phyloP scores from a whole-genome alignment of 2,113 vertebrate genomes.

The Percina caprodes region DNA sequence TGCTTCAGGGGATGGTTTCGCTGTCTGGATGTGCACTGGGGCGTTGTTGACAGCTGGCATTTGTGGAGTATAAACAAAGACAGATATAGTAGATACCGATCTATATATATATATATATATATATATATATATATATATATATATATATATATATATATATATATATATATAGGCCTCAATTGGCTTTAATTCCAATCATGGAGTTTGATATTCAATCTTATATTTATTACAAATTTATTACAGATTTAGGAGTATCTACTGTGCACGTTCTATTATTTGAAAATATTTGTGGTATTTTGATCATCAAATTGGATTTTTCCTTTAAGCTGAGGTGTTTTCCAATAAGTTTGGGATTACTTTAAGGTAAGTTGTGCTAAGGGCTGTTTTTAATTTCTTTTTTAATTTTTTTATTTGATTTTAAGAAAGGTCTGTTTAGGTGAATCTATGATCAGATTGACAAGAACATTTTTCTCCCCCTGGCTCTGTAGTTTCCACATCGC shows the following conservation, averaged over 20 bases:
- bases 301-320: neutral
- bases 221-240: neutral
- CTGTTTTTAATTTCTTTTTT: no score
- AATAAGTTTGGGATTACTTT: neutral
- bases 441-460: slow-evolving; percentile 4
- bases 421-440: slow-evolving; percentile 19
- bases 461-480: neutral
- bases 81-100: neutral
- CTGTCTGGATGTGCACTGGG: neutral
- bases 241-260: neutral
- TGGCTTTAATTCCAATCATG: neutral
- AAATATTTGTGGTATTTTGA: neutral
- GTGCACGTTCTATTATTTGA: neutral
- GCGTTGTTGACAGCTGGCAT: neutral
- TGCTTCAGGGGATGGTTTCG: neutral
- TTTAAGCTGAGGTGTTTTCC: neutral
- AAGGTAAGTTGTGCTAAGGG: neutral
- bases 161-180: neutral
- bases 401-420: neutral
- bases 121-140: no score
- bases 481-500: slow-evolving; percentile 24
- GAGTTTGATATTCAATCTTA: neutral
- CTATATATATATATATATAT: neutral
- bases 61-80: neutral
- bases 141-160: neutral